Evolutionary conservation across 2,113 vertebrate species (phyloP).

Genomic region (Pollimyrus isidori): DNA sequence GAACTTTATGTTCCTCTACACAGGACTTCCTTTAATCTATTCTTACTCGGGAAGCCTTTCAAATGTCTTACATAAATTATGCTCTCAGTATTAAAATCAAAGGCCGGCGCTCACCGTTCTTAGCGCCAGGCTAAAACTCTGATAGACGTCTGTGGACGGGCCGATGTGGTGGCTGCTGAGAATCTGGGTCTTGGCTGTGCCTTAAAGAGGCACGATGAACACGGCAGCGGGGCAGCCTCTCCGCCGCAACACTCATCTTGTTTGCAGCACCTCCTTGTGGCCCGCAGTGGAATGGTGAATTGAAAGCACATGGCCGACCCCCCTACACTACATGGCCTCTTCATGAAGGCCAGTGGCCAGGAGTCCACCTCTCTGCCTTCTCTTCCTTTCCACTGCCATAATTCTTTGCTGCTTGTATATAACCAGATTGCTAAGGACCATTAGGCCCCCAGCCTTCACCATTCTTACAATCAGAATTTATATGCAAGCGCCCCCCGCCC

Average conservation of each 20-base stretch:
- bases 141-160: conserved; percentile 51
- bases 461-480: background rate
- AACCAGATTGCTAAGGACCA: background rate
- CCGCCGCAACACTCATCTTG: background rate
- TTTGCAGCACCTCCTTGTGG: background rate
- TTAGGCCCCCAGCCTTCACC: background rate
- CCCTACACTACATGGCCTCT: background rate
- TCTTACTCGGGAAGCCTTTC: conserved; percentile 61
- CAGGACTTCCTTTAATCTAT: conserved; percentile 62
- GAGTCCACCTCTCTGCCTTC: background rate
- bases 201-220: background rate
- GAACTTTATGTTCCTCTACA: conserved; percentile 50
- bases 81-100: conserved; percentile 72
- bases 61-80: conserved; percentile 71
- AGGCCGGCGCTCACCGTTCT: conserved; percentile 44
- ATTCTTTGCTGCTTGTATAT: background rate
- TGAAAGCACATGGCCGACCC: background rate
- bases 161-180: conserved; percentile 39
- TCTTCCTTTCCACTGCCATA: background rate
- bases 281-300: background rate
- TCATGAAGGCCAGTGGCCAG: background rate
- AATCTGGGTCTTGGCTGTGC: conserved; percentile 28
- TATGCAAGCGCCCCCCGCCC: background rate
- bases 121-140: conserved; percentile 51
- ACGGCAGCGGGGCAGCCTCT: background rate